These are phyloP conservation scores for Murina feae DNA, from an alignment of 2,113 vertebrate genomes.

Conservation along the genomic window DNA sequence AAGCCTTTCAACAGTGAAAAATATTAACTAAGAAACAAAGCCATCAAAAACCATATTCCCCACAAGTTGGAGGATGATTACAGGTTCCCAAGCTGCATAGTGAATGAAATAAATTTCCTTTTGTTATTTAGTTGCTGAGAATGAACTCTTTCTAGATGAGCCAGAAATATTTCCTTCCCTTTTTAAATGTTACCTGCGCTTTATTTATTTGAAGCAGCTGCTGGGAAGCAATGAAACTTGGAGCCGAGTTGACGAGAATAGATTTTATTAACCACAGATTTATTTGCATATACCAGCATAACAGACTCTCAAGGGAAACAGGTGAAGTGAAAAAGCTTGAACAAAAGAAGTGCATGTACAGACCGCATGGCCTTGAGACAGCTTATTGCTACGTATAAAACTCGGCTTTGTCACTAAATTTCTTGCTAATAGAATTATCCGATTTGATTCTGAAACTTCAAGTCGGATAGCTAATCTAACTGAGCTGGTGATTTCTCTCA, in stretches of 20 bases:
- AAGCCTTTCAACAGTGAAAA: constrained; percentile 47
- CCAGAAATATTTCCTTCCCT: constrained; percentile 25
- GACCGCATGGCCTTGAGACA: neutral
- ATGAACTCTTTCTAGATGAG: constrained; percentile 29
- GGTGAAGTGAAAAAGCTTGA: neutral
- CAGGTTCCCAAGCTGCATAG: constrained; percentile 32
- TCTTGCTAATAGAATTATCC: neutral
- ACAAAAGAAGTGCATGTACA: neutral
- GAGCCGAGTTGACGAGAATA: constrained; percentile 27
- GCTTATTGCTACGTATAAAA: neutral
- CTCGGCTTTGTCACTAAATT: neutral
- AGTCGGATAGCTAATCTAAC: constrained; percentile 29
- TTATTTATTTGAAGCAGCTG: constrained; percentile 62
- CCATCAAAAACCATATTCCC: constrained; percentile 52
- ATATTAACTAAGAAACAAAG: constrained; percentile 60
- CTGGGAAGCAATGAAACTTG: constrained; percentile 43
- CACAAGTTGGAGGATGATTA: constrained; percentile 52
- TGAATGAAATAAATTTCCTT: constrained; percentile 48
- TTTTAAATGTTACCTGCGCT: constrained; percentile 38
- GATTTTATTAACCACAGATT: constrained; percentile 54
- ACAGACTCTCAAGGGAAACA: constrained; percentile 15
- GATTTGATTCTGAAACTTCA: constrained; percentile 25
- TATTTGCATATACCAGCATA: constrained; percentile 51
- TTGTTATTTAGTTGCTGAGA: constrained; percentile 41
- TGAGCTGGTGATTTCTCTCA: neutral